These are phyloP conservation scores for Isichthys henryi DNA, from an alignment of 2,113 vertebrate genomes.

Conservation along the genomic window DNA sequence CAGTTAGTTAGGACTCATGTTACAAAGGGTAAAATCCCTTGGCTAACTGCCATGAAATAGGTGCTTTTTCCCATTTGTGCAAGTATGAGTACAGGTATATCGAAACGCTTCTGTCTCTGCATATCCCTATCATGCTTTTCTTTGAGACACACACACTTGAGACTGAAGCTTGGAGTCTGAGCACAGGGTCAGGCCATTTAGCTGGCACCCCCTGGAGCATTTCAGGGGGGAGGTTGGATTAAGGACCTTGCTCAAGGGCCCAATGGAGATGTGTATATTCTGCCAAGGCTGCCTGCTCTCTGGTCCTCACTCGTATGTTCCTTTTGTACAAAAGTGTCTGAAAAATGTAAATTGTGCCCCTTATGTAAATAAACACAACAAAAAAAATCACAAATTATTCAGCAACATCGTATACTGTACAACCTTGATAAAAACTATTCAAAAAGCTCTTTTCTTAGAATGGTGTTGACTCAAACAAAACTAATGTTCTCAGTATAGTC, in stretches of 20 bases:
- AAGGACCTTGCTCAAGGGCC: not conserved
- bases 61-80: not conserved
- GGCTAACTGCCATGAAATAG: not conserved
- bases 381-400: not conserved
- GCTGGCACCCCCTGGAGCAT: not conserved
- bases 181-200: not conserved
- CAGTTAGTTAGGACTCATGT: not conserved
- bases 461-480: not conserved
- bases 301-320: not conserved
- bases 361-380: not conserved
- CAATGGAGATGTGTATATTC: not conserved
- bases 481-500: not conserved
- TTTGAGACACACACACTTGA: not conserved
- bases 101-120: not conserved
- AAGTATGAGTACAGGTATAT: not conserved
- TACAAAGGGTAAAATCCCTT: not conserved
- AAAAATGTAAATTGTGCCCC: not conserved
- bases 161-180: not conserved
- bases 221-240: not conserved
- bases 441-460: not conserved
- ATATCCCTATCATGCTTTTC: not conserved
- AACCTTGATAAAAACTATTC: not conserved
- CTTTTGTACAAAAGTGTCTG: not conserved
- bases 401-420: not conserved
- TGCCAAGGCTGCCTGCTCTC: not conserved